Evolutionary conservation across 1,140 invertebrate genomes (phyloP), one percentile per base, ranked within the genome.

Genomic region (Solenopsis fugax): DNA sequence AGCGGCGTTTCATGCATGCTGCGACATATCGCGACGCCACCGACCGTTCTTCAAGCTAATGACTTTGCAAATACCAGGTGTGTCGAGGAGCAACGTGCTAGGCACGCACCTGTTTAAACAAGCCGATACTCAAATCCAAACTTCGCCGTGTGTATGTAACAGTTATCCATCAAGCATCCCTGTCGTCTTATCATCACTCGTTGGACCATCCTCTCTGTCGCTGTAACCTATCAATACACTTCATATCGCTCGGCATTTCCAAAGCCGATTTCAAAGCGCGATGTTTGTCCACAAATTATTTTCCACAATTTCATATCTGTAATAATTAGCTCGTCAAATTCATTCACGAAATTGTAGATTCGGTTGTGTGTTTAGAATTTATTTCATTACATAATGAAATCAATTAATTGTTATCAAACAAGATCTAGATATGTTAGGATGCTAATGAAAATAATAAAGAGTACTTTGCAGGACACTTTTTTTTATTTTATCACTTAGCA

Each of bases 51-150:
- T 60, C 81, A 69, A 62, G 29, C 48, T 85, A 85, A 85, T 78
- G 72, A 85, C 56, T 78, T 50, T 13, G 73, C 81, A 85, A 85
- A 85, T 85, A 85, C 18, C 54, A 85, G 71, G 41, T 64, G 71
- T 62, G 73, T 21, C 41, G 56, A 48, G 41, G 13, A 64, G 71
- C 54, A 21, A 62, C 21, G 56, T 54, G 56, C 12, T 16, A 37
- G n/a, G 13, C 37, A 86, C 45, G 84, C 84, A 86, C 73, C 84
- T 86, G 84, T 86, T 64, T 86, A 78, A 86, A 86, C 73, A 86
- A 86, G 37, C 16, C 50, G 65, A 81, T 81, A 81, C 21, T 41
- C 65, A 21, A 72, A 81, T 81, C 78, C 78, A 81, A 81, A 81
- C 78, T 81, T 54, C 13, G n/a, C 50, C 50, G 16, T 71, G 64